A percentile compares a stretch with the other conserved stretches of the same genome.
These are phyloP conservation scores for Leptatherina wallacei DNA, from an alignment of 2,797 vertebrate species.

Conservation along the genomic window DNA sequence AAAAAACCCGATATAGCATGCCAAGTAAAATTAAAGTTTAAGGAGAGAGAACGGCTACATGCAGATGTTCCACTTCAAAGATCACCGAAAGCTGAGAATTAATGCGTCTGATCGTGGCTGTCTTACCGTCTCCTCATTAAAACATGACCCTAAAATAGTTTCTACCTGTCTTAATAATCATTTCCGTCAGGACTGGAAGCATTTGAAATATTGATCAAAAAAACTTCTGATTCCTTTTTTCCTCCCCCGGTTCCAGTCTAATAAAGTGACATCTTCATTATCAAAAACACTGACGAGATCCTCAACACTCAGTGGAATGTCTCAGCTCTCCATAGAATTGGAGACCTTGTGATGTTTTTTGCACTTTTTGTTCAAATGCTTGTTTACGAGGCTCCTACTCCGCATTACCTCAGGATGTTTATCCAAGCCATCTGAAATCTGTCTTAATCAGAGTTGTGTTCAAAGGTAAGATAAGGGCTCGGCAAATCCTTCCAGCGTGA, in stretches of 20 bases:
- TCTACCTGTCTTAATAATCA: slow-evolving; percentile 27
- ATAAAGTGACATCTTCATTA: slow-evolving; percentile 48
- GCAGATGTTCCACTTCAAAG: slow-evolving; percentile 53
- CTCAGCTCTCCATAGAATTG: slow-evolving; percentile 55
- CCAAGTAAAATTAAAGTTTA: slow-evolving; percentile 35
- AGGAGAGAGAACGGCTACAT: slow-evolving; percentile 26
- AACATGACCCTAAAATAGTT: slow-evolving; percentile 65
- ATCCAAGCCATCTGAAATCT: slow-evolving; percentile 70
- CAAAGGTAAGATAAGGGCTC: slow-evolving; percentile 79
- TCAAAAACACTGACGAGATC: slow-evolving; percentile 48
- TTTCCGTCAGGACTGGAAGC: slow-evolving; percentile 34
- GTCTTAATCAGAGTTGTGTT: slow-evolving; percentile 76
- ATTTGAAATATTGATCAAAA: slow-evolving; percentile 74
- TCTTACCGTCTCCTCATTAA: slow-evolving; percentile 59
- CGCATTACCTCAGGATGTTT: slow-evolving; percentile 76
- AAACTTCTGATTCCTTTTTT: slow-evolving; percentile 23
- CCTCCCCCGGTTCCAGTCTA: slow-evolving; percentile 19
- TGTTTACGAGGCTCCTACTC: slow-evolving; percentile 73
- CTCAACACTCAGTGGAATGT: slow-evolving; percentile 44
- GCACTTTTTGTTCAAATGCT: slow-evolving; percentile 63
- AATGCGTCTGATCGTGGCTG: slow-evolving; percentile 52
- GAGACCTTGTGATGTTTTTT: slow-evolving; percentile 59
- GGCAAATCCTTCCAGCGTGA: slow-evolving; percentile 75
- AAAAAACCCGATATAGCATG: slow-evolving; percentile 17
- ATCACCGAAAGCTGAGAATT: slow-evolving; percentile 38